Evolutionary conservation across 2,888 invertebrate species (phyloP), one percentile per base, ranked within the genome.

Genomic region (Stegana nigrithorax): DNA sequence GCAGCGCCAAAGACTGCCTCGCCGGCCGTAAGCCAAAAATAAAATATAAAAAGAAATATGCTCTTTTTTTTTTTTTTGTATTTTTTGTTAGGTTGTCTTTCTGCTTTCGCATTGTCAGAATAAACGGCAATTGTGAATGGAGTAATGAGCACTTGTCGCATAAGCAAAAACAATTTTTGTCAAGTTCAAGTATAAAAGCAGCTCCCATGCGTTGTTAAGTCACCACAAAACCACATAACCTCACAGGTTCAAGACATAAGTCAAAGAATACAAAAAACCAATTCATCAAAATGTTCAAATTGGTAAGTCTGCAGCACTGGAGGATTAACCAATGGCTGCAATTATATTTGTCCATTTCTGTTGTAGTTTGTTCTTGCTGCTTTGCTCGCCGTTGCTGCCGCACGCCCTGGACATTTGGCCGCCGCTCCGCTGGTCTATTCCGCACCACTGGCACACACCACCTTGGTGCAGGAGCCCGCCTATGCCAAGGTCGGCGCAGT

Each of bases 281-380:
- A 63, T 53, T 59, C 45, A 50, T 62, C 79, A 83, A 84, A 67
- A 83, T 83, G 83, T 84, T 80, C 81, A 83, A 83, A 79, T 81
- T 84, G 83, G 83, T 83, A 70, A 83, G 84, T 70, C 36, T 17
- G 45, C 1, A 47, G 47, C 27, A 12, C 8, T 10, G 10, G 7
- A 21, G 1, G 5, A 4, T 14, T 21, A 47, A 0, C 50, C 50
- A 26, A 47, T n/a, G 14, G 50, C 12, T 19, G 2, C 2, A 32
- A 50, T 10, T 14, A 1, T 1, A 7, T 0, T 29, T 27, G 10
- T 3, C 45, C 17, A 26, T 10, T 5, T 12, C 12, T n/a, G n/a
- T n/a, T 0, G 10, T 45, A 73, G 68, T 73, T 72, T 65, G 84
- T 83, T 78, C 82, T 83, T 75, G 78, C 81, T 74, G 81, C 76